phyloP scores from a whole-genome alignment of 1,140 invertebrate genomes.

The Sitophilus oryzae region DNA sequence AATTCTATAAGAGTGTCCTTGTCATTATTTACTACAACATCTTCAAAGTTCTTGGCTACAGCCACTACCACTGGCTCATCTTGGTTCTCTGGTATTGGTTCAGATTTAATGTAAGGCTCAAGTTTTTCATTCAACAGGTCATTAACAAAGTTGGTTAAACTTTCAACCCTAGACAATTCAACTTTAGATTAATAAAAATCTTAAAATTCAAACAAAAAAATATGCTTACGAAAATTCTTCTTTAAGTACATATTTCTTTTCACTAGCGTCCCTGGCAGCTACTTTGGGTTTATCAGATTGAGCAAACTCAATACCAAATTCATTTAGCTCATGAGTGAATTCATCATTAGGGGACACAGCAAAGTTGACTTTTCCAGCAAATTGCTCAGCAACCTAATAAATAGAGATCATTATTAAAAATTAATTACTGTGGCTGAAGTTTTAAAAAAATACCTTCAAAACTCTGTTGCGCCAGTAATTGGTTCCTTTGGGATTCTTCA shows the following conservation, averaged over 20 bases:
- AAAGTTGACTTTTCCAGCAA: conserved; percentile 72
- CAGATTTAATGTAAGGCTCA: conserved; percentile 93
- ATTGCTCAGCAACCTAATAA: conserved; percentile 75
- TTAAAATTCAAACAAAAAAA: not conserved
- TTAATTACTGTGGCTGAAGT: too few relatives aligned
- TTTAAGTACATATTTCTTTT: conserved; percentile 86
- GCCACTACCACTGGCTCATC: conserved; percentile 82
- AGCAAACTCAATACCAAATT: conserved; percentile 86
- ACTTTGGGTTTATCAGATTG: conserved; percentile 86
- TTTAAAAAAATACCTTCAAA: conserved; percentile 65
- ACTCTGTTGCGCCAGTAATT: conserved; percentile 99
- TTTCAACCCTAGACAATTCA: conserved; percentile 63
- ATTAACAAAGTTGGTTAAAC: conserved; percentile 81
- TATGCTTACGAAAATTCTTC: conserved; percentile 77
- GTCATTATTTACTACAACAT: conserved; percentile 83
- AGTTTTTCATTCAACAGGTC: conserved; percentile 77
- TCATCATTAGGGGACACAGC: conserved; percentile 89
- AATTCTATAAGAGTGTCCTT: conserved; percentile 96
- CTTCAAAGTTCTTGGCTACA: conserved; percentile 95
- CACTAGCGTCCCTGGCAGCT: conserved; percentile 71
- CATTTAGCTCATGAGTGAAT: conserved; percentile 89
- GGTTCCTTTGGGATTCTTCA: conserved; percentile 96
- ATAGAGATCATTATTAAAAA: not conserved
- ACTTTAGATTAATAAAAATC: not conserved
- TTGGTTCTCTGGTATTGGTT: conserved; percentile 83